These are phyloP conservation scores for Platyura marginata DNA, from an alignment of 1,140 invertebrate species.

Conservation along the genomic window DNA sequence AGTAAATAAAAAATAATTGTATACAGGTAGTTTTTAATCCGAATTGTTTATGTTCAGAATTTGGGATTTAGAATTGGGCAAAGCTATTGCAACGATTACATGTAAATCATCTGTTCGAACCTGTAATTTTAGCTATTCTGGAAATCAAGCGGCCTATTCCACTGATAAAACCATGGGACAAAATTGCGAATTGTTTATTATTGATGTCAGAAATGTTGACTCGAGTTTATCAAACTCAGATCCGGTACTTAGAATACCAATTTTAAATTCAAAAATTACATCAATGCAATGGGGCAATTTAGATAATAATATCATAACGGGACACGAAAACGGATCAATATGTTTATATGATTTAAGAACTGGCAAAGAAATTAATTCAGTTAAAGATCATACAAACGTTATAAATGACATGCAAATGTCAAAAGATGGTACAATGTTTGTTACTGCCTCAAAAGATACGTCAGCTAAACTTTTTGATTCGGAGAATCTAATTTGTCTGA, in stretches of 20 bases:
- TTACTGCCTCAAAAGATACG: conserved; percentile 88
- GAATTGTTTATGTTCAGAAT: conserved; percentile 38
- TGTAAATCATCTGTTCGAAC: conserved; percentile 81
- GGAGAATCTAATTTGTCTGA: conserved; percentile 63
- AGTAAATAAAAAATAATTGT: conserved; percentile 11
- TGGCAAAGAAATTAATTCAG: conserved; percentile 55
- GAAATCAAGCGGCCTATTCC: conserved; percentile 77
- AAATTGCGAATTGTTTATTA: conserved; percentile 75
- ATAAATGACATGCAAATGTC: conserved; percentile 95
- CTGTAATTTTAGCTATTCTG: conserved; percentile 84
- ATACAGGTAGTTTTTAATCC: background rate
- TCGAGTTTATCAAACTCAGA: conserved; percentile 30
- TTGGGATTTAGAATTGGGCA: conserved; percentile 75
- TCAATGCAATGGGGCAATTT: conserved; percentile 82
- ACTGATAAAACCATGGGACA: conserved; percentile 85
- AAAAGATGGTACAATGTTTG: conserved; percentile 87
- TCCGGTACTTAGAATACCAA: conserved; percentile 40
- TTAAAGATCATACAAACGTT: conserved; percentile 61
- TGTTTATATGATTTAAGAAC: conserved; percentile 80
- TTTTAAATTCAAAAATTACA: conserved; percentile 65
- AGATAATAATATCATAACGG: conserved; percentile 83
- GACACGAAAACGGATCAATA: conserved; percentile 86
- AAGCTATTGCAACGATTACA: conserved; percentile 52
- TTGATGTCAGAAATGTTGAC: conserved; percentile 58
- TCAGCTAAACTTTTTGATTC: conserved; percentile 89